Base-by-base conservation (phyloP, 2,113 vertebrate species). In the Motacilla tschutschensis region DNA sequence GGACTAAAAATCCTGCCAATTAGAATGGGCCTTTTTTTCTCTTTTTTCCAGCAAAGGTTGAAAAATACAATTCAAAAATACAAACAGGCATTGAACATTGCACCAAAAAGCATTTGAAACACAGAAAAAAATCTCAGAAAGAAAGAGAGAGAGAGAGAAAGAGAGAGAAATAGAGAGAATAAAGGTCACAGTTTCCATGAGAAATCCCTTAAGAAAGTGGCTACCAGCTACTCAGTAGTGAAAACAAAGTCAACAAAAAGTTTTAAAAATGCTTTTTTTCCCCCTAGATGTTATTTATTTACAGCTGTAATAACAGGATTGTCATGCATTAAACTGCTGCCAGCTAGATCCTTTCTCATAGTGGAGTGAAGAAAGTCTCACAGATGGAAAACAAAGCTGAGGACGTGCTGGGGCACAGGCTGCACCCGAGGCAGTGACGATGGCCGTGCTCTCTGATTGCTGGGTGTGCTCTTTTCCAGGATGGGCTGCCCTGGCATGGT, bases 81-180 rank as follows among this genome's bases (percentile, higher is more conserved):
- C 96, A 96, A 97, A 97, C 93, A 97, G 96, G 92, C 96, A 43
- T 95, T 90, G 93, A 95, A 96, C 95, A 94, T 94, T 94, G 91
- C 96, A 97, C 95, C 88, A 94, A 96, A 92, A 93, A 97, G 94
- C 96, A 94, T 94, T 91, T 95, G 88, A 95, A 95, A 97, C 94
- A 96, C 95, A 93, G 70, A 83, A 74, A 62, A 65, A 72, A 58
- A 95, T 85, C 90, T 91, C 82, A 84, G 81, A 95, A 72, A 94
- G 41, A 66, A 73, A 71, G 46, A 75, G 16, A 60, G 33, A 64
- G 9, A 85, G 54, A 75, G 17, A 55, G 33, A 33, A 31, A 60
- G 8, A 83, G 19, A 83, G 35, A 92, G 65, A 79, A n/a, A 41
- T 4, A 79, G 38, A 85, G 55, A 93, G 73, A 87, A 92, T 74